Percentiles rank a stretch among this genome's conserved stretches.
Evolutionary conservation across 2,888 invertebrate species (phyloP).

Genomic region (Hedychridium roseum): DNA sequence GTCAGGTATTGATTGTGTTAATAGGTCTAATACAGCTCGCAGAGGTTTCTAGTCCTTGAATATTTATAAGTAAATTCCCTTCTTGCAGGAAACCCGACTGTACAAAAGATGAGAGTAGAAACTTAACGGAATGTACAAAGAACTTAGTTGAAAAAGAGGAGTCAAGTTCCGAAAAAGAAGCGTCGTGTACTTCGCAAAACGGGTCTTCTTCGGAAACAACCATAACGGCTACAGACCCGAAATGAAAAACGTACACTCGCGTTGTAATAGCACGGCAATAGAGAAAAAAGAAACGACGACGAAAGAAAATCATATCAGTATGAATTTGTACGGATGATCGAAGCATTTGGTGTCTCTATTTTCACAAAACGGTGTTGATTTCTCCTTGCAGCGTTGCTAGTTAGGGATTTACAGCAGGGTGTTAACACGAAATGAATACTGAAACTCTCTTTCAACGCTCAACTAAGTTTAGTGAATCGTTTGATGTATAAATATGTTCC

Average conservation of each 20-base stretch:
- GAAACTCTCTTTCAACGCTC: slow-evolving; percentile 40
- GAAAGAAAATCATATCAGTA: slow-evolving; percentile 55
- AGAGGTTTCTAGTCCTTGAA: no score
- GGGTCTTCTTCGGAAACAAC: slow-evolving; percentile 20
- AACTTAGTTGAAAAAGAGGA: slow-evolving; percentile 30
- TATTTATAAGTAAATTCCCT: slow-evolving; percentile 3
- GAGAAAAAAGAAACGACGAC: no score
- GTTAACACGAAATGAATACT: slow-evolving; percentile 26
- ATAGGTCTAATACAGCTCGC: no score
- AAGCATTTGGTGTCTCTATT: slow-evolving; percentile 45
- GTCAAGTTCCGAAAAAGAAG: slow-evolving; percentile 27
- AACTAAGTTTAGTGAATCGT: slow-evolving; percentile 42
- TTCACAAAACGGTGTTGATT: slow-evolving; percentile 40
- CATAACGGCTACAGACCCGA: slow-evolving; percentile 27
- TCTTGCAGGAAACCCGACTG: slow-evolving; percentile 36
- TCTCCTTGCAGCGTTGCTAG: slow-evolving; percentile 33
- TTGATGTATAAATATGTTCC: slow-evolving; percentile 29
- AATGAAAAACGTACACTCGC: slow-evolving; percentile 34
- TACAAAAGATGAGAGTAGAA: slow-evolving; percentile 25
- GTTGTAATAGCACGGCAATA: slow-evolving; percentile 45
- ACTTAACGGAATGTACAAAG: slow-evolving; percentile 17
- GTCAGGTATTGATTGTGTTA: slow-evolving; percentile 41
- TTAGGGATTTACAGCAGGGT: slow-evolving; percentile 37
- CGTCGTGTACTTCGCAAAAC: slow-evolving; percentile 24
- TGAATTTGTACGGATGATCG: slow-evolving; percentile 48